Base-by-base conservation (phyloP, 35 echinoderm and acorn worm species). In the Ptychodera flava region DNA sequence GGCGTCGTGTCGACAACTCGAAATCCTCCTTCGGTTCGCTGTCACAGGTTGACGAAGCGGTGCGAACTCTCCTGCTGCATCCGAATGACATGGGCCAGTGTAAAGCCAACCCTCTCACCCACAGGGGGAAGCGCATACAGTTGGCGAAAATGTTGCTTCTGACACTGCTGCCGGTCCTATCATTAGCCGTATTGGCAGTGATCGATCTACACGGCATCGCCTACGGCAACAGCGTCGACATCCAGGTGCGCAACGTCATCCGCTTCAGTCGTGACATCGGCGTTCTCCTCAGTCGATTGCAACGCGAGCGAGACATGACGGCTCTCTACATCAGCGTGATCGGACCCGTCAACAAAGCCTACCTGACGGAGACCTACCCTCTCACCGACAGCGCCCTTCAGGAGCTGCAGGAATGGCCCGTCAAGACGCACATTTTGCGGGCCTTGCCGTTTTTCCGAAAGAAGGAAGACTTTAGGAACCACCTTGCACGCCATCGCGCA, bases 111-210 rank as follows among this genome's bases (percentile, higher is more conserved):
- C 92, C 92, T 0, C 76, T 90, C 28, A 90, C 92, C 12, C 45
- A 86, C 30, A 84, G 82, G 30, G 92, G 92, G 0, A 93, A 93
- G 35, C 88, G 88, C 22, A 86, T 93, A 37, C 92, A 93, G 88
- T 79, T 90, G 16, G 88, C 83, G 28, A 93, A 93, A 77, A 93
- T 90, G 92, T 33, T 92, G 15, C 45, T 90, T 0, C 80, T 93
- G 0, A 89, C 89, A 38, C 37, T 93, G 78, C 64, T 93, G 30
- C 92, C 88, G 0, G 90, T 93, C 16, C 28, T 89, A 1, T 89
- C 91, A n/a, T 76, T 93, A 31, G 92, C 88, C 76, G 78, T 93
- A 31, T 76, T 93, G 2, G 92, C 92, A 1, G 92, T 83, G 35
- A 28, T 90, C 16, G 88, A 93, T 87, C 84, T 90, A 0, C 35